phyloP scores from a whole-genome alignment of 2,113 vertebrate genomes.

The Centrocercus urophasianus region DNA sequence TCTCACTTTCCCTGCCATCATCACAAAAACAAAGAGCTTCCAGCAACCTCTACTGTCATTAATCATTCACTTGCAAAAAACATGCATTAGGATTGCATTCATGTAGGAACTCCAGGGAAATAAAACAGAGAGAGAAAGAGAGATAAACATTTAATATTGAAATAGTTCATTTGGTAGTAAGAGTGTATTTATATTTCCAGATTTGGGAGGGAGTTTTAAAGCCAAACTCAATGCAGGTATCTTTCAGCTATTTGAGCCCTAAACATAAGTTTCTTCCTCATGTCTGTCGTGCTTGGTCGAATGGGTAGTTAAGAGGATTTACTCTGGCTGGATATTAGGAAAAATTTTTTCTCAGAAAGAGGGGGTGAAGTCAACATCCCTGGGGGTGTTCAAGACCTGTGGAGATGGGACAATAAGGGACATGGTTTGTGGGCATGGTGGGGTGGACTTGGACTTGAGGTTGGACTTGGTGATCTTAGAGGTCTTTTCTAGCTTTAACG shows the following conservation, averaged over 20 bases:
- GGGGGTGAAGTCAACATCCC: too few relatives aligned
- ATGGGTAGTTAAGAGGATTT: background rate
- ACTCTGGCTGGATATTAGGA: too few relatives aligned
- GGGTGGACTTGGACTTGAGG: too few relatives aligned
- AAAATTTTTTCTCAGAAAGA: too few relatives aligned
- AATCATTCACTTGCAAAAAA: slow-evolving; percentile 38
- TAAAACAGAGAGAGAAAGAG: background rate
- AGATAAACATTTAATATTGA: background rate
- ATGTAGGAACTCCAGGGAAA: background rate
- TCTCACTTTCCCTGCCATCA: background rate
- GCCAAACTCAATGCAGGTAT: background rate
- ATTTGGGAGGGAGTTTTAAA: background rate
- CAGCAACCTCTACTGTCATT: background rate
- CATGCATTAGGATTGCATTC: background rate
- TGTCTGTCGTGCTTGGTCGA: background rate
- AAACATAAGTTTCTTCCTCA: background rate
- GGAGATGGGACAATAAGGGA: too few relatives aligned
- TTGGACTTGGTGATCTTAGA: too few relatives aligned
- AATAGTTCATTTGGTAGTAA: background rate
- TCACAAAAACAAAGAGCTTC: background rate
- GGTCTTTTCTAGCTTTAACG: too few relatives aligned
- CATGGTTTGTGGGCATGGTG: too few relatives aligned
- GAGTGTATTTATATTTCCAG: background rate
- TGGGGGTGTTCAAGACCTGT: too few relatives aligned
- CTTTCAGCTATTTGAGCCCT: background rate